These are phyloP conservation scores for Paramisgurnus dabryanus DNA, from an alignment of 2,113 vertebrate genomes.

Conservation along the genomic window DNA sequence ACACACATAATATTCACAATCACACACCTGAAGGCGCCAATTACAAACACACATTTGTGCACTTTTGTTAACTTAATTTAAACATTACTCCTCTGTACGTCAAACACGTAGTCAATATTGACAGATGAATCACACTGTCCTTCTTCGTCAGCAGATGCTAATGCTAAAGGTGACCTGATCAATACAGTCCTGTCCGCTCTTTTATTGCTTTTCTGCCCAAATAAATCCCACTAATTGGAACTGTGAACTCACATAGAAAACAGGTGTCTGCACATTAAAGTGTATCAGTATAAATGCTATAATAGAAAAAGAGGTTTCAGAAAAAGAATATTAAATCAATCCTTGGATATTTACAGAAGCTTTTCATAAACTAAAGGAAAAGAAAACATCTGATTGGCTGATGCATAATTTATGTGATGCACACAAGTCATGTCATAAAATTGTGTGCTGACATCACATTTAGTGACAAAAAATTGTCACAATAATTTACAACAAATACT, in stretches of 20 bases:
- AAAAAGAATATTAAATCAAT: background rate
- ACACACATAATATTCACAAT: slow-evolving; percentile 14
- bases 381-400: too few relatives aligned
- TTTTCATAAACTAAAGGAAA: background rate
- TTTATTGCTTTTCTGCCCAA: slow-evolving; percentile 27
- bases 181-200: background rate
- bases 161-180: slow-evolving; percentile 33
- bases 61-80: background rate
- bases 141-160: slow-evolving; percentile 28
- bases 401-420: too few relatives aligned
- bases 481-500: too few relatives aligned
- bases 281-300: background rate
- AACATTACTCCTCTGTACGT: background rate
- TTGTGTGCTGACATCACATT: too few relatives aligned
- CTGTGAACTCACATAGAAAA: background rate
- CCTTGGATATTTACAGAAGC: background rate
- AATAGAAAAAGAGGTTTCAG: background rate
- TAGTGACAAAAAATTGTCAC: too few relatives aligned
- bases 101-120: slow-evolving; percentile 22
- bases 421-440: too few relatives aligned
- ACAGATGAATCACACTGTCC: slow-evolving; percentile 17
- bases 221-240: slow-evolving; percentile 28
- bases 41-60: slow-evolving; percentile 1
- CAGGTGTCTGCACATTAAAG: background rate
- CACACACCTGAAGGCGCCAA: slow-evolving; percentile 31